Evolutionary conservation across 2,888 invertebrate genomes (phyloP).

Genomic region (Eupithecia insigniata): DNA sequence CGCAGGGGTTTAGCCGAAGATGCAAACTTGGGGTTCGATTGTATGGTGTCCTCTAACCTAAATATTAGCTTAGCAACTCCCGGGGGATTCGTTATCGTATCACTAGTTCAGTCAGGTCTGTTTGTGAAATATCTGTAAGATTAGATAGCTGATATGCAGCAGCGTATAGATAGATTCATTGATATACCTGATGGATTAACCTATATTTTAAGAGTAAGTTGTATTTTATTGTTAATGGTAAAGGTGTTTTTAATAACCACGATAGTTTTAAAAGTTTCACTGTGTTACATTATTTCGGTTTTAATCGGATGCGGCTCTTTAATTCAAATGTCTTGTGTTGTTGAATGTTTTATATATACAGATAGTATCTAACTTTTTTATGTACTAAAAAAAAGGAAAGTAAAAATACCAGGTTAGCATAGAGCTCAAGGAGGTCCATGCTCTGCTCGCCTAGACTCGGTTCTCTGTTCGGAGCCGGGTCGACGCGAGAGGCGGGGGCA

Average conservation of each 20-base stretch:
- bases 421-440: constrained; percentile 60
- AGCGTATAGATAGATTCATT: neutral
- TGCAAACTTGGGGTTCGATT: constrained; percentile 52
- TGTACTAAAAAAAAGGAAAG: constrained; percentile 54
- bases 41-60: constrained; percentile 52
- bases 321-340: neutral
- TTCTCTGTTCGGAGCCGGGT: constrained; percentile 64
- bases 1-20: constrained; percentile 44
- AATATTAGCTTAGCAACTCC: constrained; percentile 61
- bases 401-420: constrained; percentile 78
- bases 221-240: too few species aligned
- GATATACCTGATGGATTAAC: neutral
- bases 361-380: too few species aligned
- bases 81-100: constrained; percentile 58
- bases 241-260: too few species aligned
- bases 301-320: neutral
- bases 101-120: constrained; percentile 39
- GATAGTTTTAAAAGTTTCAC: too few species aligned
- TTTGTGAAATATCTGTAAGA: constrained; percentile 15
- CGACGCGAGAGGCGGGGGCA: constrained; percentile 69
- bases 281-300: neutral
- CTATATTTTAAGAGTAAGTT: too few species aligned
- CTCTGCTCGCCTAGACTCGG: constrained; percentile 64
- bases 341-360: neutral
- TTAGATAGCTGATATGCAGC: constrained; percentile 3